Evolutionary conservation across 2,113 vertebrate genomes (phyloP), one percentile per base, ranked within the genome.

Genomic region (Equus quagga): DNA sequence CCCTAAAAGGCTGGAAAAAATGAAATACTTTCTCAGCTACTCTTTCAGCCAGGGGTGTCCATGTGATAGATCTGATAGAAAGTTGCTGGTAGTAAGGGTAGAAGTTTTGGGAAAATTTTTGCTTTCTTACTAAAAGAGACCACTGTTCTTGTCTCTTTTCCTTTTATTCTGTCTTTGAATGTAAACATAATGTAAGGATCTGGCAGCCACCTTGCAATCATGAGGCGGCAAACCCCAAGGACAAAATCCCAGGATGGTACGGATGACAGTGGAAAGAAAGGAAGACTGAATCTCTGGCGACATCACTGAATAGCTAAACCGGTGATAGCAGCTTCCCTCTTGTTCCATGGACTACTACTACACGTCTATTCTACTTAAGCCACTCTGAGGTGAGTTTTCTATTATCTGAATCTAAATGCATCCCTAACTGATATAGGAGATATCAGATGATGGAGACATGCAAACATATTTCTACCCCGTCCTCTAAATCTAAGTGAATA

Each of bases 81-180:
- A 49, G 12, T 36, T 41, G 4, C 67, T 69, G n/a, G 24, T 75
- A 17, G 15, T 87, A 14, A 58, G 33, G 13, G 62, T 36, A 49
- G 12, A 51, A 41, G 17, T 80, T 64, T 65, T 75, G 46, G 33
- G n/a, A 51, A 72, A 21, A 4, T 56, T 46, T 86, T 92, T 90
- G 11, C 24, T 91, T 49, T 81, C 54, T 91, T 51, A 31, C 24
- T 69, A 18, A 33, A 83, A 67, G 54, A 76, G 15, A 18, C 82
- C 89, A 23, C 56, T 54, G 3, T 0, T 2, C 28, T 84, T 86
- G 7, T 60, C 31, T 81, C 33, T 89, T 64, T 44, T 28, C 28
- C 31, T 46, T 85, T 96, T 36, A 46, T 79, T 92, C 49, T 94
- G 49, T 18, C 33, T 91, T 91, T 72, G 65, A 80, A 33, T 85